Evolutionary conservation across 2,888 invertebrate genomes (phyloP), one percentile per base, ranked within the genome.

Genomic region (Erannis defoliaria): DNA sequence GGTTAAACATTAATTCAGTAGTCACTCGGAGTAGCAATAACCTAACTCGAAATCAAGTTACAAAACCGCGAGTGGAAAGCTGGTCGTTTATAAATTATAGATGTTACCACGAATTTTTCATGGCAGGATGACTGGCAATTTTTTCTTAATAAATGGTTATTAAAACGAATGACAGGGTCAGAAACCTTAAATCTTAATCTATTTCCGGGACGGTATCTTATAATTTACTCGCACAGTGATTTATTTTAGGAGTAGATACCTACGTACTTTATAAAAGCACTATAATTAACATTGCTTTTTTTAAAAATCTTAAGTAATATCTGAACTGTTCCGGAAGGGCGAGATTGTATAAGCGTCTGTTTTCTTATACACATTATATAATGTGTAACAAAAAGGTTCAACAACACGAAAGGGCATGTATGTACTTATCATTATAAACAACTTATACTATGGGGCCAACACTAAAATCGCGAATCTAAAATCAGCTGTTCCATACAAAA

Each of bases 121-220:
- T 35, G 45, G 51, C 26, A 9, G n/a, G 21, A 31, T 50, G 51
- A 40, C 45, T 51, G 33, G 55, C 29, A 37, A 46, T 62, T 62
- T 62, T 62, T 56, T 35, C 50, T 4, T 48, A 62, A 51, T 48
- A 62, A 51, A 19, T 38, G 42, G 40, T 56, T 56, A 54, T 62
- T 62, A 57, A 48, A 53, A 54, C 42, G 19, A 26, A 35, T 53
- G 46, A 50, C 45, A 21, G 48, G 23, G 61, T 42, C 40, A 21
- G 38, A 38, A 33, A 26, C 48, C 35, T 51, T 62, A 48, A 48
- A 62, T 62, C 56, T 62, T 40, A 46, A 62, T 62, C 48, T 48
- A 42, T 56, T 62, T 56, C 40, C 18, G 49, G 21, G 9, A 12
- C 50, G 2, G 55, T 51, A 51, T 56, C 45, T 46, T 62, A 19